Evolutionary conservation across 2,888 invertebrate species (phyloP).

Genomic region (Strigamia maritima): DNA sequence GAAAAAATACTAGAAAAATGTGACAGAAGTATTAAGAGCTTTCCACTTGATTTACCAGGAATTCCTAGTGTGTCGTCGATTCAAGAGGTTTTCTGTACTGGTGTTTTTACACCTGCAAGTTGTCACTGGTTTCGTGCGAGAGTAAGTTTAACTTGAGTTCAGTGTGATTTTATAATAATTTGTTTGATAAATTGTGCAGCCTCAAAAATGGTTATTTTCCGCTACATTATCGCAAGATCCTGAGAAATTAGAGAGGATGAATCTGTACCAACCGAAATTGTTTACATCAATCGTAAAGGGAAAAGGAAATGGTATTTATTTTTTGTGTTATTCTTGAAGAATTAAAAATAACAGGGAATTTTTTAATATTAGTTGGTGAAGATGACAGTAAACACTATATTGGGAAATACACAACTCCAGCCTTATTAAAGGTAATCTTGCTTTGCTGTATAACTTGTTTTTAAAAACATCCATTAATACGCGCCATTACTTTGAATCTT

Average conservation of each 20-base stretch:
- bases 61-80: not conserved
- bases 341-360: not conserved
- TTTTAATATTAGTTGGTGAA: not conserved
- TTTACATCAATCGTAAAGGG: conserved; percentile 68
- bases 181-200: conserved; percentile 35
- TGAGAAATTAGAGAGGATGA: conserved; percentile 83
- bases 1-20: conserved; percentile 46
- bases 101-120: not conserved
- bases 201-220: conserved; percentile 91
- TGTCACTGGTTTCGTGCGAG: not conserved
- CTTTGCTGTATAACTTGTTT: not conserved
- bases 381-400: conserved; percentile 55
- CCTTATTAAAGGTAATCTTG: conserved; percentile 47
- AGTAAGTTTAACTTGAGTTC: not conserved
- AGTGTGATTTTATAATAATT: not conserved
- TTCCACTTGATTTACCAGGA: not conserved
- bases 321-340: not conserved
- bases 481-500: too few relatives aligned
- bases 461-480: too few relatives aligned
- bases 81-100: not conserved
- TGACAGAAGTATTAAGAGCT: not conserved
- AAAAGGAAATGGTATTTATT: conserved; percentile 34
- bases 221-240: conserved; percentile 96
- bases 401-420: conserved; percentile 73
- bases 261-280: conserved; percentile 85